Base-by-base conservation (phyloP, 2,797 vertebrate species). In the Thunnus albacares region DNA sequence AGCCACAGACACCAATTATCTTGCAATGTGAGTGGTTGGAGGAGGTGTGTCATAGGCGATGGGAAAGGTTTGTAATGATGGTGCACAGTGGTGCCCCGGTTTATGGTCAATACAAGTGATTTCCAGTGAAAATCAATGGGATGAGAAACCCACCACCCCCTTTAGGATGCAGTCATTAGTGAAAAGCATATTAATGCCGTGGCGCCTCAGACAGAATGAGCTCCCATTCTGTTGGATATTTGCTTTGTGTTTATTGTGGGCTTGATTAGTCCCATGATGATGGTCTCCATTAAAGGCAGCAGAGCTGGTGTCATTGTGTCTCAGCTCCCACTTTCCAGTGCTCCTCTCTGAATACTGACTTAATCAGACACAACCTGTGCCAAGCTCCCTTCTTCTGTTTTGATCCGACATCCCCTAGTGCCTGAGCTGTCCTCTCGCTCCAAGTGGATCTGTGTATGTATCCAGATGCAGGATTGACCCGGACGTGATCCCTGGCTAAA, bases 101-200 rank as follows among this genome's bases (percentile, higher is more conserved):
- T 73, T 51, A 74, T 55, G 51, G 70, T 90, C 86, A 86, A 88
- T 85, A 65, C 24, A 28, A 73, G 62, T 71, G 84, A 87, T 88
- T 89, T 85, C 77, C 63, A 73, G 57, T 73, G 72, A 85, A 90
- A 91, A 92, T 93, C 91, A 89, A 91, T 91, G 76, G 62, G 33
- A 73, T 66, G 80, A 86, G 77, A 90, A 81, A 58, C 51, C 47
- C 55, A 45, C 17, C 15, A 12, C 61, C 55, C 83, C 64, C 84
- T 20, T 10, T 59, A 74, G 86, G 65, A 71, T 10, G 5, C 26
- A 9, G 75, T 43, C 84, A 77, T 89, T 85, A 87, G 82, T 83
- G 77, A 45, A 43, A 80, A 78, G 87, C 65, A 71, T 78, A 80
- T 88, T 72, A 90, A 90, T 81, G 81, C 55, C 30, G 35, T 69